Base-by-base conservation (phyloP, 2,113 vertebrate species). In the Meriones unguiculatus region DNA sequence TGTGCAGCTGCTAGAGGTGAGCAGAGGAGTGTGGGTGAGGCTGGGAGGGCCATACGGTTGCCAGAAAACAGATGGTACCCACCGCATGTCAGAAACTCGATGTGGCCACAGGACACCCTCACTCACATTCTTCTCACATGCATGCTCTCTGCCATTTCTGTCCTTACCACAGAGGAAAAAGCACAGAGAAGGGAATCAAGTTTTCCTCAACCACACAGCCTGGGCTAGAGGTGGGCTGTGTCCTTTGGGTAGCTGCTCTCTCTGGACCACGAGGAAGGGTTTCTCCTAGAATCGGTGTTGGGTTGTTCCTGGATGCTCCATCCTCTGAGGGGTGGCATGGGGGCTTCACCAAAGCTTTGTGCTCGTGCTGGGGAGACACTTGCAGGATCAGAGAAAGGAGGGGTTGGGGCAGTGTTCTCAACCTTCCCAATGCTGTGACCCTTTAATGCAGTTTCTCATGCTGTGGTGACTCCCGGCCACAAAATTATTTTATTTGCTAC, bases 1-100 rank as follows among this genome's bases (percentile, higher is more conserved):
- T 38, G 99, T 99, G 94, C 99, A 99, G 97, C 98, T 99, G 98
- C 98, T 99, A 99, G 99, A 99, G 99, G 99, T 99, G 98, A 99
- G 99, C 15, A 94, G 2, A 2, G 13, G 30, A 1, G 87, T 52
- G n/a, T 0, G 41, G 77, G 67, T 0, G 67, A 2, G 35, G 25
- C 1, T 3, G 8, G 38, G 30, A 41, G 24, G 18, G 0, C 2
- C 0, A 1, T 7, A 0, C 3, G 2, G 18, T 2, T 10, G 35
- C 50, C 13, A 4, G 5, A 59, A 84, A 32, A 11, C 0, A 3
- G 2, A 2, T 0, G n/a, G 13, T 6, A 4, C 25, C 25, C 0
- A 0, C 30, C 1, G 22, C 4, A 10, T 5, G 32, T 28, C 3
- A 8, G 15, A 15, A 38, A 59, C 73, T 9, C 1, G 1, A 52